Evolutionary conservation across 2,888 invertebrate genomes (phyloP), one percentile per base, ranked within the genome.

Genomic region (Sphaerophoria rueppellii): DNA sequence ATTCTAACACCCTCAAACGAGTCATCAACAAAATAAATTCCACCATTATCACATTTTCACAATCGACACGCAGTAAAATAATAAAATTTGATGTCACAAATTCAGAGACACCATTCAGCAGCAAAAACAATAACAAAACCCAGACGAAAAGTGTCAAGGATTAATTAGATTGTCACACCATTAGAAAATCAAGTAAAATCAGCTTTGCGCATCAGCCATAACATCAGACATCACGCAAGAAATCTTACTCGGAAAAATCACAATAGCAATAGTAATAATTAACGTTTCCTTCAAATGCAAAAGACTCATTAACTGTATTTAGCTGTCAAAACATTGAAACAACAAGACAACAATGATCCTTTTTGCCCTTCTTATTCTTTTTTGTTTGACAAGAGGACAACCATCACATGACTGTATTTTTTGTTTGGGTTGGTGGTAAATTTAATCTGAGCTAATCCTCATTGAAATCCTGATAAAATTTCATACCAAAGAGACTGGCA

Each of bases 221-320:
- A 24, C 24, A 24, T 24, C 24, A 85, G 85, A 85, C 85, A 77
- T 81, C 85, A 85, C 81, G 81, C 85, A 65, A 85, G 73, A 72
- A 72, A 73, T 82, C 73, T 72, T 60, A 54, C 50, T 58, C 35
- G 3, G 3, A 11, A 50, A 11, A 46, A 46, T 46, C 60, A 24
- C 24, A 40, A 40, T 40, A 50, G 54, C 52, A 65, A 72, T 72
- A 85, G 77, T 81, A 67, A 76, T 81, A 85, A 81, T 85, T 85
- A 85, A 85, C 85, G 85, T 73, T 85, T 85, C 70, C 76, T 77
- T 69, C 72, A 85, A 85, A 85, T 85, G 85, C 85, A 85, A 85
- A 77, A 85, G 85, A 85, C 85, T 85, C 85, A 85, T 85, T 81
- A 85, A 85, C 61, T 70, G 69, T 77, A 52, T 52, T 52, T 54